Conservation (phyloP, 2,797 vertebrate species). For the Poliocrania exsul region DNA sequence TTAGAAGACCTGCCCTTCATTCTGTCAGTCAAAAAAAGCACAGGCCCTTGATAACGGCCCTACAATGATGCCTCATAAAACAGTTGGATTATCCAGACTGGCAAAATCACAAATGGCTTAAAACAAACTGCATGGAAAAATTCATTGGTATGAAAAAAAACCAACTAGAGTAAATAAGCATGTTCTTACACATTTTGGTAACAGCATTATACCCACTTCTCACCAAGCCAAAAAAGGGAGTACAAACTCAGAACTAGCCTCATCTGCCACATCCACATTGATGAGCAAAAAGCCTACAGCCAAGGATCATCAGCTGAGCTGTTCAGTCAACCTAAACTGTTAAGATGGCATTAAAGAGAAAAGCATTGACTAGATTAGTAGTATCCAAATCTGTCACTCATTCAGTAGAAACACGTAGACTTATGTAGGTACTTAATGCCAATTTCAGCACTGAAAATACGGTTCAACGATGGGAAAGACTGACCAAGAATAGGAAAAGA, state of each 20-base stretch:
- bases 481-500: not conserved
- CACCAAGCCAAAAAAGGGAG: not conserved
- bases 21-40: not conserved
- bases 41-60: not conserved
- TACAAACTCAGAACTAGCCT: not conserved
- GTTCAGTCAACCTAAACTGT: not conserved
- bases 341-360: not conserved
- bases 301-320: not conserved
- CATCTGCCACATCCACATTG: not conserved
- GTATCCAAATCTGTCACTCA: not conserved
- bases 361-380: not conserved
- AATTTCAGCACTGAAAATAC: slow-evolving; percentile 16
- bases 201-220: not conserved
- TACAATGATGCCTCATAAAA: not conserved
- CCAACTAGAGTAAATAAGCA: not conserved
- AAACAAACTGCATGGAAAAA: not conserved
- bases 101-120: not conserved
- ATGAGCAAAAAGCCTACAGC: not conserved
- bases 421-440: not conserved
- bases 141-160: not conserved
- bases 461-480: not conserved
- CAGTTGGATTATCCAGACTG: not conserved
- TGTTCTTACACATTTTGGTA: not conserved
- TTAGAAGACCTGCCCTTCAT: slow-evolving; percentile 2
- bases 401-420: slow-evolving; percentile 6